Base-by-base conservation (phyloP, 2,113 vertebrate species). In the Nesospiza acunhae region DNA sequence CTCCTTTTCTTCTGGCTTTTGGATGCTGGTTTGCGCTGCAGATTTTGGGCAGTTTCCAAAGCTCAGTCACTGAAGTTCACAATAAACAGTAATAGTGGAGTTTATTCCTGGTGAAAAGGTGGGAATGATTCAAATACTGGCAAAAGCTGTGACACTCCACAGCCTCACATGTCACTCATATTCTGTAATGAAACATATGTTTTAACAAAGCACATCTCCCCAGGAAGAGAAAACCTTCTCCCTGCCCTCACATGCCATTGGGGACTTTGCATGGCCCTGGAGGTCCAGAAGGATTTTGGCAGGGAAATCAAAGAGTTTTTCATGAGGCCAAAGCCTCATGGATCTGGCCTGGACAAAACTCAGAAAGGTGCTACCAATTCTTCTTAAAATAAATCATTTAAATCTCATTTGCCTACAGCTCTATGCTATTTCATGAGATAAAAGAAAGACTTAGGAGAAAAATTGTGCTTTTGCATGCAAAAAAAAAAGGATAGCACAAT, bases 41-140 rank as follows among this genome's bases (percentile, higher is more conserved):
- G 53, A 37, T 93, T 91, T 97, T 88, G 94, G 89, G 93, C 63
- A 87, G 87, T 87, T 88, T 93, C 84, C 91, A 95, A 96, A 90
- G 21, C 39, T 76, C 70, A 52, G 84, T 93, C 85, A 81, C 52
- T 37, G 56, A 67, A 67, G 42, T 89, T 95, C 66, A 67, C 42
- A 84, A 87, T 58, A 92, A 91, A 79, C 23, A 73, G 27, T 70
- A 93, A 70, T 23, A 81, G 64, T 42, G 47, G 37, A 88, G 56
- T 90, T 90, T 93, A 94, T 94, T 95, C 60, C 74, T 10, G 3
- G 21, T 73, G 67, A 76, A 93, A 94, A 93, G 17, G 16, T 84
- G 33, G 62, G 66, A 91, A 94, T 28, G 28, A 46, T 72, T 85
- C 75, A 49, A 68, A 93, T 42, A 56, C 59, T 7, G 0, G 72